phyloP scores from a whole-genome alignment of 1,140 invertebrate species.

The Spodoptera frugiperda region DNA sequence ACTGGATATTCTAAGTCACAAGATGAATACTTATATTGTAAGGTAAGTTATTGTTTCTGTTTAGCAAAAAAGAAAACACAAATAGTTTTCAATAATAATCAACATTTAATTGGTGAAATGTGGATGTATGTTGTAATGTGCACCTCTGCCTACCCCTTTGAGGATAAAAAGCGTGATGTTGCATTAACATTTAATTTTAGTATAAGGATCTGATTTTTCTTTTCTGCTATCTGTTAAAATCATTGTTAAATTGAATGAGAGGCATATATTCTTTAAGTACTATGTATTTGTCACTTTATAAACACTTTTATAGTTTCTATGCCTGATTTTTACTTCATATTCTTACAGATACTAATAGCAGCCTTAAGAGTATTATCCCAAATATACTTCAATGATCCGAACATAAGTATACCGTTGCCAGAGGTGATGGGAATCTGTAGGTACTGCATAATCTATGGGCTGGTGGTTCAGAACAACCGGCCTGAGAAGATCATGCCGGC shows the following conservation, averaged over 20 bases:
- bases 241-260: no score
- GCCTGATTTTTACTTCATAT: background rate
- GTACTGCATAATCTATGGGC: constrained; percentile 73
- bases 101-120: no score
- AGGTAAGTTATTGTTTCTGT: constrained; percentile 61
- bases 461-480: constrained; percentile 62
- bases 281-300: no score
- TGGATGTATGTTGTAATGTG: no score
- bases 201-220: no score
- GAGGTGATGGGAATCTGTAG: constrained; percentile 74
- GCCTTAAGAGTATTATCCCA: constrained; percentile 73
- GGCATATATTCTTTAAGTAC: no score
- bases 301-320: no score
- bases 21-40: constrained; percentile 78
- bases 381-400: constrained; percentile 73
- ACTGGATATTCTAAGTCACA: constrained; percentile 64
- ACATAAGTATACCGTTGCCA: constrained; percentile 61
- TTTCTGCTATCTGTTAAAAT: no score
- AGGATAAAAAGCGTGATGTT: no score
- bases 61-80: background rate
- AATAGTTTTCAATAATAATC: no score
- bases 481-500: constrained; percentile 77
- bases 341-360: constrained; percentile 73
- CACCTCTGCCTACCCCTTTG: no score
- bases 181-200: no score